Conservation (phyloP, 2,888 invertebrate species). For the Balanococcus diminutus region DNA sequence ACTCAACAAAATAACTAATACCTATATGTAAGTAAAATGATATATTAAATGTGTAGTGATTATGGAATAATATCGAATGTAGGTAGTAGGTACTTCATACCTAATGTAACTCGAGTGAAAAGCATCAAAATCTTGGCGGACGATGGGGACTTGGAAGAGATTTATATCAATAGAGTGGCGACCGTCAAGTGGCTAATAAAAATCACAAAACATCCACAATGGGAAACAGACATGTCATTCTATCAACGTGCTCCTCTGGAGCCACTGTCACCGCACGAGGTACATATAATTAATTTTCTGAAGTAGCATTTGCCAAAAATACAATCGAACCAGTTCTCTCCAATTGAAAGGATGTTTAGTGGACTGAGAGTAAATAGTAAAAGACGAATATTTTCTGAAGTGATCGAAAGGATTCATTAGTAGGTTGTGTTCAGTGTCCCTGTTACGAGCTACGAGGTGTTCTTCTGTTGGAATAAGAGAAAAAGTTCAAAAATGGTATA, state of each 20-base stretch:
- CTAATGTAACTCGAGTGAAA: too few species aligned
- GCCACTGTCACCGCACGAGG: background rate
- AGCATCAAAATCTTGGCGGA: too few species aligned
- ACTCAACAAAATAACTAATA: too few species aligned
- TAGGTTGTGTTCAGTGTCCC: background rate
- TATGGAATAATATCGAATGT: too few species aligned
- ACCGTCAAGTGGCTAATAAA: too few species aligned
- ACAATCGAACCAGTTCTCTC: background rate
- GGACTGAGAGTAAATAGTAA: background rate
- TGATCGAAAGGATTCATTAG: background rate
- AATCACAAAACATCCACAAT: too few species aligned
- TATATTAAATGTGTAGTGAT: too few species aligned
- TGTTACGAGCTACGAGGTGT: background rate
- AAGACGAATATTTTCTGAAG: background rate
- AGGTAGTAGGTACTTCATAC: too few species aligned
- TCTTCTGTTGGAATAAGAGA: background rate
- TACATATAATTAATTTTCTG: background rate
- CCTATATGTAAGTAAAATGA: too few species aligned
- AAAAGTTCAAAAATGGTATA: background rate
- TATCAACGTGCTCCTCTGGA: background rate
- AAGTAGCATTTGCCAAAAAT: background rate
- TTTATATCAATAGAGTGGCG: too few species aligned
- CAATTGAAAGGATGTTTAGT: background rate
- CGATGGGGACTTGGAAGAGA: too few species aligned
- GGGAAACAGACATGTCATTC: background rate